Evolutionary conservation across 2,888 invertebrate genomes (phyloP), one percentile per base, ranked within the genome.

Genomic region (Stomorhina lunata): DNA sequence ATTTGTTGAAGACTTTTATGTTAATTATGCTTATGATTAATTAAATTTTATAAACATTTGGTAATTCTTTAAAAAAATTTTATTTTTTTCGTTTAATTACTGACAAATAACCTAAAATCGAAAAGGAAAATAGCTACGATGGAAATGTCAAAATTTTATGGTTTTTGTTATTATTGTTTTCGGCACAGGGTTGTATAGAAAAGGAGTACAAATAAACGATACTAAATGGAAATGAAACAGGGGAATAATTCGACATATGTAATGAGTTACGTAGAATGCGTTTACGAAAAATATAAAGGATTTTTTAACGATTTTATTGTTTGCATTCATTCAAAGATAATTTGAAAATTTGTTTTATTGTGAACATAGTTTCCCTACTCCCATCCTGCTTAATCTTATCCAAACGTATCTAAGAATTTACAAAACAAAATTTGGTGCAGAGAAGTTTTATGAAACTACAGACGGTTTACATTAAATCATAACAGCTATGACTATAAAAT

Each of bases 101-200:
- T 37, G 65, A 79, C 32, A 72, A n/a, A 72, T 72, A 76, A 72
- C 79, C 72, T 79, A 66, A 72, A 78, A 79, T 40, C 37, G 65
- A 79, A 79, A 48, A 20, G 22, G 25, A 25, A 63, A 61, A 65
- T 29, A 25, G 3, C 17, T 17, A 2, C 29, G 40, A 68, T 48
- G 43, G 17, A 59, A n/a, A 12, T 25, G 77, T 69, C 68, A 29
- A 65, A 63, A 29, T 12, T 57, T 20, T 57, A n/a, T n/a, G n/a
- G 40, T 50, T 20, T 72, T 43, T 55, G 12, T 53, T 55, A n/a
- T n/a, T n/a, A n/a, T 72, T 12, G n/a, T 27, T 65, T 34, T 43
- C 25, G 12, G n/a, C 10, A 55, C 65, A 55, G 22, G 55, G 75
- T 55, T 65, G 75, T 15, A 15, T 29, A 22, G n/a, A 15, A 25